A percentile compares a stretch with the other conserved stretches of the same genome.
Evolutionary conservation across 2,113 vertebrate species (phyloP).

Genomic region (Myxocyprinus asiaticus): DNA sequence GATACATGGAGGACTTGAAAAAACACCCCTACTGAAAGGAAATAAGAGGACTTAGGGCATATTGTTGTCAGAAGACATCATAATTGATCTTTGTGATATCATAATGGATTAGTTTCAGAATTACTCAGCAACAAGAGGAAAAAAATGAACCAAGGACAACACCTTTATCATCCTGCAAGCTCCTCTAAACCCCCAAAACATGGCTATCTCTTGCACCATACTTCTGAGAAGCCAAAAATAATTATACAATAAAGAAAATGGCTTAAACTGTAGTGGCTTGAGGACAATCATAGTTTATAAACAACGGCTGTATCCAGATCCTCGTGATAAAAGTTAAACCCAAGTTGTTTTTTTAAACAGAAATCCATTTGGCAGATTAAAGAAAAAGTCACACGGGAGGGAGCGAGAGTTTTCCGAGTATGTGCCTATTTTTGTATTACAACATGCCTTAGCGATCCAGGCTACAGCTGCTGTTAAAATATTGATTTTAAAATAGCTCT

Average conservation of each 20-base stretch:
- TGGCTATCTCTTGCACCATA: not conserved
- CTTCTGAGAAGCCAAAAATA: slow-evolving; percentile 10
- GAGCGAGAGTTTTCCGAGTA: slow-evolving; percentile 65
- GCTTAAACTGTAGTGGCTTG: slow-evolving; percentile 66
- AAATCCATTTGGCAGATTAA: slow-evolving; percentile 65
- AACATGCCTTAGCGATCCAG: slow-evolving; percentile 71
- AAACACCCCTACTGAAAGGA: slow-evolving; percentile 27
- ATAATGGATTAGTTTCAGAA: not conserved
- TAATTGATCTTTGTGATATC: not conserved
- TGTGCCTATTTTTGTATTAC: slow-evolving; percentile 78
- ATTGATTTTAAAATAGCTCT: slow-evolving; percentile 63
- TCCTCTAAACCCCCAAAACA: not conserved
- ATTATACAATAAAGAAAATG: slow-evolving; percentile 50
- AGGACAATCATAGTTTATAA: slow-evolving; percentile 60
- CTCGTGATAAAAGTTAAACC: slow-evolving; percentile 56
- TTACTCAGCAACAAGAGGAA: not conserved
- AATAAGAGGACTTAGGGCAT: slow-evolving; percentile 49
- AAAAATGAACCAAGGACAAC: not conserved
- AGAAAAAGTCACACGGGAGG: slow-evolving; percentile 63
- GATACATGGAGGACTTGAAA: slow-evolving; percentile 29
- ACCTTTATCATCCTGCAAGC: not conserved
- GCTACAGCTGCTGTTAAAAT: slow-evolving; percentile 75
- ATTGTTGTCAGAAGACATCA: slow-evolving; percentile 42
- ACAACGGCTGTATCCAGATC: slow-evolving; percentile 58
- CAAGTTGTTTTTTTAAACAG: slow-evolving; percentile 29